Evolutionary conservation across 2,797 vertebrate species (phyloP), one percentile per base, ranked within the genome.

Genomic region (Pangasius mekongensis): DNA sequence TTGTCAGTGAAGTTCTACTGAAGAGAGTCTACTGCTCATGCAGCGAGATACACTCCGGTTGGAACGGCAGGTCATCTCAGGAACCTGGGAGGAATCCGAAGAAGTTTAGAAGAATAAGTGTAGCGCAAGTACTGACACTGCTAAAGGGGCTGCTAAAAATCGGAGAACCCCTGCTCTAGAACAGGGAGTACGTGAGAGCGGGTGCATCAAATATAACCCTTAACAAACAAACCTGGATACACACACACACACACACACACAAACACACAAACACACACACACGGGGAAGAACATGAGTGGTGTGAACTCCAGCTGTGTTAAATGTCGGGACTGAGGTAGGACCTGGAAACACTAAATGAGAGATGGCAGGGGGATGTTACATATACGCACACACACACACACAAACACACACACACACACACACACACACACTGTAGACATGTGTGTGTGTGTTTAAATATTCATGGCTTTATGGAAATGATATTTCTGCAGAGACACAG

Each of bases 391-490:
- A 24, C 39, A 24, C 71, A 47, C 66, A 67, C 66, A 33, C 66
- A 67, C 27, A 30, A n/a, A 67, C 30, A 69, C 30, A 81, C 30
- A 60, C 49, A 52, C 76, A 78, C 22, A 80, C 16, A 77, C 47
- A 77, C 74, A 69, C 30, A 69, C 66, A 69, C 67, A 69, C 67
- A 33, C n/a, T 13, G n/a, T 64, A 27, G n/a, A 58, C 1, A 74
- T 43, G 49, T 87, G 85, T 83, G 78, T 78, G n/a, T 58, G 54
- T 86, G 78, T 82, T 73, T 87, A 88, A 83, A 89, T 91, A 87
- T 90, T 76, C 87, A 89, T 88, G 86, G 16, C 9, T 88, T 89
- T 89, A 89, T 89, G 84, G 78, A 89, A 90, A 89, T 91, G 80
- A 54, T 89, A 88, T 89, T 91, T 88, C 85, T 87, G 88, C 87